These are phyloP conservation scores for Aldrovandia affinis DNA, from an alignment of 2,797 vertebrate species.

Conservation along the genomic window DNA sequence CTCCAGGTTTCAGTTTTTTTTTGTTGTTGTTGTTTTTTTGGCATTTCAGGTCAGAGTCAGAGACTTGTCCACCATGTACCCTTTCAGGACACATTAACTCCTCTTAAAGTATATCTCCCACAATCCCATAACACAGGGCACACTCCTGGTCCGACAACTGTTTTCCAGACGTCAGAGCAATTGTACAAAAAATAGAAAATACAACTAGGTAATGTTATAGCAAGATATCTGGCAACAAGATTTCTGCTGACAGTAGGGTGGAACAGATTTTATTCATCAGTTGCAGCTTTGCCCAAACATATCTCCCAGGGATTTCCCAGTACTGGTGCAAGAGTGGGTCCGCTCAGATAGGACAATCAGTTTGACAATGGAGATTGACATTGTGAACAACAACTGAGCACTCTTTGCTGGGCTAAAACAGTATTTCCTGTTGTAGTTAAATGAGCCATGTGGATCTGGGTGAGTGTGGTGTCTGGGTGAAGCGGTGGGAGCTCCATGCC, in stretches of 20 bases:
- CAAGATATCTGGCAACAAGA: neutral
- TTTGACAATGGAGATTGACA: neutral
- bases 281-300: neutral
- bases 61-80: neutral
- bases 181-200: neutral
- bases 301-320: neutral
- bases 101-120: neutral
- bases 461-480: neutral
- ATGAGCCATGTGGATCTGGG: neutral
- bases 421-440: neutral
- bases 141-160: neutral
- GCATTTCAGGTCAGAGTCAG: neutral
- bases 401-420: neutral
- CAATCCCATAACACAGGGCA: neutral
- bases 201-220: neutral
- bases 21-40: constrained; percentile 10
- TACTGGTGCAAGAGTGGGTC: neutral
- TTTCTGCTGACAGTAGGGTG: neutral
- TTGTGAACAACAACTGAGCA: neutral
- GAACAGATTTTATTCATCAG: neutral
- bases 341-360: too few species aligned
- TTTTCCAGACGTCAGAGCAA: neutral
- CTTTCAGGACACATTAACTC: neutral
- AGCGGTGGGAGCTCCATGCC: neutral
- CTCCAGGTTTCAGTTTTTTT: neutral